phyloP scores from a whole-genome alignment of 2,797 vertebrate genomes.

The Geotrypetes seraphini region DNA sequence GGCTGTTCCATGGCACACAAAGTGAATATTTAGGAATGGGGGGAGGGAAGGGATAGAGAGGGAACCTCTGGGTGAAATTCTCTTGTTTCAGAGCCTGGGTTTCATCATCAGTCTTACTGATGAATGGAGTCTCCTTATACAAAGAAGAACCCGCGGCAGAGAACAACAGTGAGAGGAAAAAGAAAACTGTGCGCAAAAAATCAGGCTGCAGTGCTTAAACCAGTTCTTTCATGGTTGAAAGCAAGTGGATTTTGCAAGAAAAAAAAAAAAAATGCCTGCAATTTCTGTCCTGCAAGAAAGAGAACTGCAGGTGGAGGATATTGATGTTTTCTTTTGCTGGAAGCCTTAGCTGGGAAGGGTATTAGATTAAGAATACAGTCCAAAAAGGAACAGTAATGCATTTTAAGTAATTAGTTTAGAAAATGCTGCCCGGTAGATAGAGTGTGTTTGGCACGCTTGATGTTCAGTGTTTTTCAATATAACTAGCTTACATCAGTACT shows the following conservation, averaged over 20 bases:
- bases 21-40: no score
- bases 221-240: conserved; percentile 31
- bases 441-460: conserved; percentile 45
- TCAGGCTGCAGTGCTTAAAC: conserved; percentile 24
- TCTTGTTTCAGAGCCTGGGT: conserved; percentile 17
- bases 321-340: conserved; percentile 35
- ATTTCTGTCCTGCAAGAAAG: conserved; percentile 19
- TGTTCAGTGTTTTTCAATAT: conserved; percentile 50
- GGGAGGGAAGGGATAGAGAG: no score
- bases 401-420: conserved; percentile 39
- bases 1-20: no score
- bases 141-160: conserved; percentile 18
- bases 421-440: conserved; percentile 40
- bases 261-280: conserved; percentile 23
- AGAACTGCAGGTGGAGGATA: conserved; percentile 15
- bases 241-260: conserved; percentile 36
- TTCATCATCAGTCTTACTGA: conserved; percentile 38
- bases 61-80: no score
- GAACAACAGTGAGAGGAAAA: conserved; percentile 29
- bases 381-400: conserved; percentile 39
- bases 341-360: conserved; percentile 30
- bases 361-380: conserved; percentile 31
- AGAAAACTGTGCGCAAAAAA: conserved; percentile 27
- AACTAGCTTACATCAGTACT: conserved; percentile 54
- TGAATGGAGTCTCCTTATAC: conserved; percentile 32